These are phyloP conservation scores for Oasisia sp. DNA, from an alignment of 2,888 invertebrate genomes.

Conservation along the genomic window DNA sequence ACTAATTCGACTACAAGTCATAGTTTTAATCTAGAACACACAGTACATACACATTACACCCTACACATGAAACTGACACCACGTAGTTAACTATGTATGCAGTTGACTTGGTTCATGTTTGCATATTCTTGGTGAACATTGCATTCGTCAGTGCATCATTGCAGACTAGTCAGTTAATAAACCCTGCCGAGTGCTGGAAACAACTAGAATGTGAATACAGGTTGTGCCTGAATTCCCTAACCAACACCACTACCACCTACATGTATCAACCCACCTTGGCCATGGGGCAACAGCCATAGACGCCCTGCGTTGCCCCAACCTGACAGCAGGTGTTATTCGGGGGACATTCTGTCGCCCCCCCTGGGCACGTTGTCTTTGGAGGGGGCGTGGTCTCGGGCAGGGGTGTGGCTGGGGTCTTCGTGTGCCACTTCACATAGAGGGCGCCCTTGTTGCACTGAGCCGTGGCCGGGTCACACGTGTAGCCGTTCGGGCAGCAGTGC, in stretches of 20 bases:
- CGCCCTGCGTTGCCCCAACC: background rate
- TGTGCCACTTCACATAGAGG: background rate
- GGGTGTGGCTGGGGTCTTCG: background rate
- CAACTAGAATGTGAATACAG: too few species aligned
- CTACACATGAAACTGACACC: too few species aligned
- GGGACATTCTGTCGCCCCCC: background rate
- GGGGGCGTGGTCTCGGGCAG: background rate
- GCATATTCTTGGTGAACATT: too few species aligned
- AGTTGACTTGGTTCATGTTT: too few species aligned
- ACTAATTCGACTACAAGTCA: background rate
- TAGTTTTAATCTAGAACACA: too few species aligned
- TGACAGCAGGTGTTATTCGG: background rate
- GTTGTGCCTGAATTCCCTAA: background rate
- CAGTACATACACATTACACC: too few species aligned
- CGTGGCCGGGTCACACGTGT: background rate
- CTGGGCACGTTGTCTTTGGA: background rate
- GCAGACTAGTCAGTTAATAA: too few species aligned
- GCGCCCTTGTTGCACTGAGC: background rate
- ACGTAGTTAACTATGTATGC: too few species aligned
- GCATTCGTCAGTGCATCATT: too few species aligned
- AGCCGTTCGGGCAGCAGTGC: conserved; percentile 21
- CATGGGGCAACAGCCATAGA: background rate
- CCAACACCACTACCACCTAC: background rate
- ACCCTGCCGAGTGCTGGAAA: too few species aligned
- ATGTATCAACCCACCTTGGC: background rate